phyloP scores from a whole-genome alignment of 2,113 vertebrate genomes.

The Phycodurus eques region DNA sequence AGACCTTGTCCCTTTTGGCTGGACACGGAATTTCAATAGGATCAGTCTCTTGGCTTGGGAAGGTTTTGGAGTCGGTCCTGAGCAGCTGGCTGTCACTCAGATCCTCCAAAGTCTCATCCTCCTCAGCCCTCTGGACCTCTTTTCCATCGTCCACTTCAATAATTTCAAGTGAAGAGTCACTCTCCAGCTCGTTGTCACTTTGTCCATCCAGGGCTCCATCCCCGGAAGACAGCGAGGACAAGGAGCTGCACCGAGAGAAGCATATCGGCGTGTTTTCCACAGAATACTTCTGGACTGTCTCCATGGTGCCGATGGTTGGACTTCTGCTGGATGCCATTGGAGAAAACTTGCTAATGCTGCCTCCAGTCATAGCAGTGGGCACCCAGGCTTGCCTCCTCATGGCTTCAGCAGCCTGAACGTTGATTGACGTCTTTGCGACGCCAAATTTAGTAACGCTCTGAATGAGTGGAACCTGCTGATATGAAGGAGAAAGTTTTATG shows the following conservation, averaged over 20 bases:
- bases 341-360: conserved; percentile 76
- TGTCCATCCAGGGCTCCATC: conserved; percentile 83
- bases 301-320: conserved; percentile 67
- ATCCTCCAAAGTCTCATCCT: conserved; percentile 75
- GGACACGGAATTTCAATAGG: conserved; percentile 78
- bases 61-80: conserved; percentile 74
- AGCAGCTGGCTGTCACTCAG: conserved; percentile 72
- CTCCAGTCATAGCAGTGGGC: conserved; percentile 58
- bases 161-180: conserved; percentile 87
- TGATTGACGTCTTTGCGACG: conserved; percentile 65
- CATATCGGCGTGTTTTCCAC: conserved; percentile 88
- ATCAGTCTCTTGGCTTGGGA: conserved; percentile 61
- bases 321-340: conserved; percentile 74
- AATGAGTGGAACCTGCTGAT: conserved; percentile 85
- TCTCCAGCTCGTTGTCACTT: conserved; percentile 81
- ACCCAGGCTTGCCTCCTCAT: conserved; percentile 84
- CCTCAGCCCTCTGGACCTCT: conserved; percentile 49
- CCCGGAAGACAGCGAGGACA: conserved; percentile 90
- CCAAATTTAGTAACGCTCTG: conserved; percentile 73
- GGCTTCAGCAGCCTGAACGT: conserved; percentile 72
- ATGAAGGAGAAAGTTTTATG: conserved; percentile 90
- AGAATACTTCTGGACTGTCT: conserved; percentile 84
- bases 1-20: conserved; percentile 70
- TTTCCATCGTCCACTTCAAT: conserved; percentile 85
- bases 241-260: conserved; percentile 92